Conservation (phyloP, 2,797 vertebrate genomes). For the Crenuchus spilurus region DNA sequence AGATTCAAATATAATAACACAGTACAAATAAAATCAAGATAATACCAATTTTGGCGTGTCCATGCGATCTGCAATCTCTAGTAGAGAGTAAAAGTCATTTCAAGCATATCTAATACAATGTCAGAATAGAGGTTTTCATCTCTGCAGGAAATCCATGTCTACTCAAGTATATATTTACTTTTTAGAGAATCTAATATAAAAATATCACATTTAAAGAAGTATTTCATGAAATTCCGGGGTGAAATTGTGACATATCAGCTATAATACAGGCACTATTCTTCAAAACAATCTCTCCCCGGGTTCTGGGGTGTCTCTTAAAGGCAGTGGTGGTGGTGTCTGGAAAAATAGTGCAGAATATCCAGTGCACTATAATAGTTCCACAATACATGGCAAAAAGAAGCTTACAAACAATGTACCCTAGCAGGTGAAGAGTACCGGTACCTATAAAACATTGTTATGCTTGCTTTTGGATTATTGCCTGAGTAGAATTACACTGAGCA, state of each 20-base stretch:
- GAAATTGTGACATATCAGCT: slow-evolving; percentile 7
- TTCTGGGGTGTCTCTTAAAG: not conserved
- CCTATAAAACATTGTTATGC: no score
- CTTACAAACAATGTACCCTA: no score
- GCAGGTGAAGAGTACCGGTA: no score
- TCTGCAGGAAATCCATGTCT: not conserved
- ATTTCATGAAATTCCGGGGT: not conserved
- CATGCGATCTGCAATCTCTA: not conserved
- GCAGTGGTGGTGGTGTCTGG: no score
- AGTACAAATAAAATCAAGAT: not conserved
- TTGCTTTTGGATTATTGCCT: no score
- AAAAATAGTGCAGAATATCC: no score
- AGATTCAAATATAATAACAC: not conserved
- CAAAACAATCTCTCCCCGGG: not conserved
- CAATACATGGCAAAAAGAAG: no score
- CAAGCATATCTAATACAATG: not conserved
- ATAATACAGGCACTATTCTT: not conserved
- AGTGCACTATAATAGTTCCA: no score
- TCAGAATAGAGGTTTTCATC: not conserved
- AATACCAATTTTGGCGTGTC: not conserved
- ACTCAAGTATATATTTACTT: not conserved
- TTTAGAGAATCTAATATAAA: not conserved
- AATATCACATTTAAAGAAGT: not conserved
- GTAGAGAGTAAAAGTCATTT: not conserved
- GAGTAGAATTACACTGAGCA: no score